A percentile compares a stretch with the other conserved stretches of the same genome.
These are phyloP conservation scores for Hoplodrina ambigua DNA, from an alignment of 2,888 invertebrate genomes.

Conservation along the genomic window DNA sequence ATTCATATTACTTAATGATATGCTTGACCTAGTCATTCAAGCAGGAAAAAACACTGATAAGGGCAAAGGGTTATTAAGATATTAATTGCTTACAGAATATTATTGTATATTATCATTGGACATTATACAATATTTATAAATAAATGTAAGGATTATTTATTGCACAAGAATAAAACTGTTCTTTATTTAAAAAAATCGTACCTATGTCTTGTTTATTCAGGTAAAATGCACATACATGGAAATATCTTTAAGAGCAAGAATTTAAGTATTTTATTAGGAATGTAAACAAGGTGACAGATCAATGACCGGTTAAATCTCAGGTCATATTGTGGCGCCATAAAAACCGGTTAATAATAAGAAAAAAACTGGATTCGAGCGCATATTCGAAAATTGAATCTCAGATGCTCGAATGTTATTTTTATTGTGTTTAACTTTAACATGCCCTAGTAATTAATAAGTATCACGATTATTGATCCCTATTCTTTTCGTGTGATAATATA, in stretches of 20 bases:
- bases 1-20: slow-evolving; percentile 2
- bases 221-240: too few species aligned
- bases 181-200: too few species aligned
- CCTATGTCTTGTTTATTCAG: too few species aligned
- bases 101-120: background rate
- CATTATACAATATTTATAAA: background rate
- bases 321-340: slow-evolving; percentile 42
- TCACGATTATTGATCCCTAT: background rate
- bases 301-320: slow-evolving; percentile 52
- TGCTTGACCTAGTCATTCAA: slow-evolving; percentile 19
- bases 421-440: background rate
- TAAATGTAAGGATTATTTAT: background rate
- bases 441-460: background rate
- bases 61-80: slow-evolving; percentile 12
- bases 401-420: slow-evolving; percentile 29
- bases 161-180: too few species aligned
- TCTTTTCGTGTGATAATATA: background rate
- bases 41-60: slow-evolving; percentile 24
- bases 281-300: slow-evolving; percentile 37
- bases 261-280: slow-evolving; percentile 7
- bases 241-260: background rate
- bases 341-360: slow-evolving; percentile 22
- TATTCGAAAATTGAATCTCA: slow-evolving; percentile 15
- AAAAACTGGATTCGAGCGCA: background rate
- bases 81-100: background rate